Evolutionary conservation across 2,113 vertebrate species (phyloP).

Genomic region (Platysteira castanea): DNA sequence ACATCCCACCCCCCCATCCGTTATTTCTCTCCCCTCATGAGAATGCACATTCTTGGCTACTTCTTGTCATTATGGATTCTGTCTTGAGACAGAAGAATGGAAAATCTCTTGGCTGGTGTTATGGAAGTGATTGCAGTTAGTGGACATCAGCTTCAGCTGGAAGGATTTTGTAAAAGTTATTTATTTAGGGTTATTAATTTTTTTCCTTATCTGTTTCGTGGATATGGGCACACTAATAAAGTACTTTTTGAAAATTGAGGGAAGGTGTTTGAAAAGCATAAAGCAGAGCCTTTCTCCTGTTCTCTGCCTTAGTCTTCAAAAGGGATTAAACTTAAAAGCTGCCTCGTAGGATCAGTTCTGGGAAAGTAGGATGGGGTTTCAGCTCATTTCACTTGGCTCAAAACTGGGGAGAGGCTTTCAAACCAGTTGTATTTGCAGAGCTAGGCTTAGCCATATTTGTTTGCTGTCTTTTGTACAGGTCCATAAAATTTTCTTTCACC

Average conservation of each 20-base stretch:
- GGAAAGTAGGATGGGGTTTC: not conserved
- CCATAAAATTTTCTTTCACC: not conserved
- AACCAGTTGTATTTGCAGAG: not conserved
- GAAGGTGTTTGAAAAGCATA: not conserved
- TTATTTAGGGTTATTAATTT: not conserved
- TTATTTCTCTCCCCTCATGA: not conserved
- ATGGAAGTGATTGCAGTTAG: not conserved
- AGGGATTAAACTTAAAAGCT: not conserved
- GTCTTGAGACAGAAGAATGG: not conserved
- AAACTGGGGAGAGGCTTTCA: not conserved
- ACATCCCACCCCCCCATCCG: fast-evolving
- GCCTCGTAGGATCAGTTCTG: not conserved
- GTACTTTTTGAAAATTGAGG: not conserved
- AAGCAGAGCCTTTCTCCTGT: not conserved
- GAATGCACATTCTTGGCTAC: not conserved
- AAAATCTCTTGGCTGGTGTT: not conserved
- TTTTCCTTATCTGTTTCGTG: not conserved
- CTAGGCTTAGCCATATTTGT: not conserved
- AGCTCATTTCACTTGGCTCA: not conserved
- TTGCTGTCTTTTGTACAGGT: not conserved
- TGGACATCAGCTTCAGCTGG: not conserved
- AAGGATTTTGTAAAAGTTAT: not conserved
- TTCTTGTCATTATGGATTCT: not conserved
- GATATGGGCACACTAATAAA: not conserved
- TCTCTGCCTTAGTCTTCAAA: not conserved